Evolutionary conservation across 2,113 vertebrate genomes (phyloP), one percentile per base, ranked within the genome.

Genomic region (Corythornis vintsioides): DNA sequence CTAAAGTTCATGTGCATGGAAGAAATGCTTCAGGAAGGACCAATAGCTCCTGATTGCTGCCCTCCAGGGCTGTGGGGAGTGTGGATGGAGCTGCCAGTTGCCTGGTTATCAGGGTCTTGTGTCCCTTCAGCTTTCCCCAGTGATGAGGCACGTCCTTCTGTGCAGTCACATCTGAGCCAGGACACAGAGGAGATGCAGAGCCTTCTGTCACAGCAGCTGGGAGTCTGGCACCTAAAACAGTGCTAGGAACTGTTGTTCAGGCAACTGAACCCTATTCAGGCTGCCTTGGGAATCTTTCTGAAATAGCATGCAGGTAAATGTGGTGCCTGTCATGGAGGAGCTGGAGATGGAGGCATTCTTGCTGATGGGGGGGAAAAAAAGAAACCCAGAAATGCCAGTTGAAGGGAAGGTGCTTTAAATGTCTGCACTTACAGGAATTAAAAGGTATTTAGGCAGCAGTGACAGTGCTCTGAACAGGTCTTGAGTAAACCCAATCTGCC

Each of bases 181-280:
- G 75, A 69, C 25, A 5, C 8, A 69, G 63, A 65, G 3, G 61
- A 85, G 85, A 91, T 16, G 7, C 8, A 11, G 38, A 80, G 88
- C 94, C 90, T 95, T 95, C 90, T 95, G 95, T 92, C 28, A 5
- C 64, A 88, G 92, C 95, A 92, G 75, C 92, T 95, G 95, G 88
- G 92, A 94, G 94, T 95, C 94, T 94, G 92, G 85, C 95, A 92
- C 90, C 47, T 89, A 86, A 89, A 95, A 74, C 43, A 67, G 60
- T 91, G 90, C 70, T 92, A 89, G 92, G 92, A 92, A 40, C 52
- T 47, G 83, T 88, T 80, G 42, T 91, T 92, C 79, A 65, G 72
- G 60, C 79, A 89, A 47, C 72, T 50, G 75, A 92, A 69, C 50
- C 50, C 75, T 73, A 20, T 55, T 73, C 55, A 76, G 52, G 56